phyloP scores from a whole-genome alignment of 1,140 invertebrate species.

The Carposina sasakii region DNA sequence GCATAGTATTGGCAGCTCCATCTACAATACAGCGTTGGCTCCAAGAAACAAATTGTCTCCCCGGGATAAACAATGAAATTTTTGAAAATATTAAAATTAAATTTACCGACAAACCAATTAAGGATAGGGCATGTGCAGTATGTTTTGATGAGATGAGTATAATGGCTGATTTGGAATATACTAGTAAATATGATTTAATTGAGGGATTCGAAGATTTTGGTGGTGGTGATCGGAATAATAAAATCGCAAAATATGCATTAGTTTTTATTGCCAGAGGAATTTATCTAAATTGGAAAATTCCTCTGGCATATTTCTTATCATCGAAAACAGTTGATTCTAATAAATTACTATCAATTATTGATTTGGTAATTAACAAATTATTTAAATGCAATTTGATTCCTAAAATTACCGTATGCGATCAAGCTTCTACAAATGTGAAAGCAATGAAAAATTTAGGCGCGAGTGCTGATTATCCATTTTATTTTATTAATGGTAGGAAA shows the following conservation, averaged over 20 bases:
- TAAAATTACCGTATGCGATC: conserved; percentile 14
- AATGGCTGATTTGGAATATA: conserved; percentile 17
- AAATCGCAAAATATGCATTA: conserved; percentile 14
- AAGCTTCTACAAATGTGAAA: conserved; percentile 13
- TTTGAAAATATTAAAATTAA: conserved; percentile 16
- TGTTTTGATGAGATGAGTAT: conserved; percentile 21
- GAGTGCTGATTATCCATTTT: conserved; percentile 11
- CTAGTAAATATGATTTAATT: conserved; percentile 18
- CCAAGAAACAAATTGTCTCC: conserved; percentile 10
- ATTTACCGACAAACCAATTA: conserved; percentile 13
- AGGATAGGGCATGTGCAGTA: conserved; percentile 13
- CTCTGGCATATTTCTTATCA: conserved; percentile 12
- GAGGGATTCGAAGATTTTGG: conserved; percentile 24
- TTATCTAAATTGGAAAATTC: conserved; percentile 15
- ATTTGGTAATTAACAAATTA: conserved; percentile 12
- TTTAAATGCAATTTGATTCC: conserved; percentile 8
- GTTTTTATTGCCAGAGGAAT: conserved; percentile 19
- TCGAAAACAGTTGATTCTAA: conserved; percentile 2
- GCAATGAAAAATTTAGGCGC: conserved; percentile 9
- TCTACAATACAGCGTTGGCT: conserved; percentile 15
- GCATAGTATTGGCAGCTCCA: conserved; percentile 13
- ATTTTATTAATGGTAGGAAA: conserved; percentile 14
- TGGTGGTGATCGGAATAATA: conserved; percentile 5
- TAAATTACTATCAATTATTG: conserved; percentile 3
- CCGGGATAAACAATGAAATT: conserved; percentile 13